A percentile compares a stretch with the other conserved stretches of the same genome.
phyloP scores from a whole-genome alignment of 2,113 vertebrate species.

The Synodontis membranacea region DNA sequence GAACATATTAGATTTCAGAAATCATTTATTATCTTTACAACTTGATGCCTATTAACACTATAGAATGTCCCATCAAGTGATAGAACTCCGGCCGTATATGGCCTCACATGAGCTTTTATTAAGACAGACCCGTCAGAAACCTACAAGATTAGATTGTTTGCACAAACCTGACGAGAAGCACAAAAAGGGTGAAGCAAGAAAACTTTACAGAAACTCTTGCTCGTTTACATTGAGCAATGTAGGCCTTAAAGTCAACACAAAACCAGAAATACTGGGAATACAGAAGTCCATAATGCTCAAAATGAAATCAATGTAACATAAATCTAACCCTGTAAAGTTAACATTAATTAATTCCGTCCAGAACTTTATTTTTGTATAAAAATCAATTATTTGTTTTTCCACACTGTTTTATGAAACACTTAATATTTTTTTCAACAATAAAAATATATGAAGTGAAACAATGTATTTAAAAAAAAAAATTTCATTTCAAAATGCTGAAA shows the following conservation, averaged over 20 bases:
- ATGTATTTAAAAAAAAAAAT: no score
- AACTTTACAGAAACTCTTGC: neutral
- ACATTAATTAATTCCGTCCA: no score
- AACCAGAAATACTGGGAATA: no score
- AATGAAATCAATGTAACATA: neutral
- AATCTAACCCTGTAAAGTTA: neutral
- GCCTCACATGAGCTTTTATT: neutral
- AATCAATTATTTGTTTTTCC: neutral
- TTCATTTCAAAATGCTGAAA: neutral
- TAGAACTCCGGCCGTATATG: neutral
- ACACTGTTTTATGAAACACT: neutral
- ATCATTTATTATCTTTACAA: no score
- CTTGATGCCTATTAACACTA: no score
- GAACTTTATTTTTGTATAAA: neutral
- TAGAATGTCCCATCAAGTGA: neutral
- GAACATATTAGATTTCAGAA: no score
- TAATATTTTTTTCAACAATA: neutral
- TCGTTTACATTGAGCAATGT: no score
- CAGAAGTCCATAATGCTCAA: neutral
- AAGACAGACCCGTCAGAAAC: neutral
- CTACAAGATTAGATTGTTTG: neutral
- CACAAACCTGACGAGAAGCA: neutral
- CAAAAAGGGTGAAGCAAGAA: neutral
- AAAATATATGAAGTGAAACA: no score
- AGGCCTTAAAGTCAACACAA: no score